Conservation (phyloP, 2,113 vertebrate genomes). For the Probosciger aterrimus region DNA sequence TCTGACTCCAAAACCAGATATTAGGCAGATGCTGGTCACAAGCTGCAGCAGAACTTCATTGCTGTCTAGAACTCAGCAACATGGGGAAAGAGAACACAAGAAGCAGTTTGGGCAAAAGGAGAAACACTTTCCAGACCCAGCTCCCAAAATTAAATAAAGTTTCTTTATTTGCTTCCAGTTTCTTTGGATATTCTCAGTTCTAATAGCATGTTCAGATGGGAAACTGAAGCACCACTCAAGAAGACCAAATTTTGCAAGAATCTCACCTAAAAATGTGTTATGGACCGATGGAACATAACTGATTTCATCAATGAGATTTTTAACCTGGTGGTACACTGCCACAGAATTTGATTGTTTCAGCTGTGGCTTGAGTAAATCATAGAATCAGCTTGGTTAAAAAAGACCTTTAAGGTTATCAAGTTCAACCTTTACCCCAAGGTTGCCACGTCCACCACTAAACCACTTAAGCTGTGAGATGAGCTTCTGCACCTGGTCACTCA, state of each 20-base stretch:
- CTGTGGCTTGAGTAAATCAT: neutral
- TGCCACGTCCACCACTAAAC: neutral
- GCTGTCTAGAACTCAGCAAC: neutral
- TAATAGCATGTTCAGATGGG: neutral
- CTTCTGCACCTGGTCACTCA: neutral
- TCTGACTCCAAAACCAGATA: neutral
- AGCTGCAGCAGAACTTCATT: neutral
- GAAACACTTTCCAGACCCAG: neutral
- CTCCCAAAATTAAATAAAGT: neutral
- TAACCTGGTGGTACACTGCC: neutral
- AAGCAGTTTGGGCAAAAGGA: neutral
- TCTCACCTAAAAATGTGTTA: neutral
- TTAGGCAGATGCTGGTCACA: neutral
- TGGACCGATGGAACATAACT: too few species aligned
- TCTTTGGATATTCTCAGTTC: neutral
- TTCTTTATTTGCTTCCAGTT: neutral
- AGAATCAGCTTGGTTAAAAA: neutral
- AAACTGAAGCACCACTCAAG: neutral
- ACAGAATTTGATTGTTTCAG: neutral
- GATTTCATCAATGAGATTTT: neutral
- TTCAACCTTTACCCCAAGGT: neutral
- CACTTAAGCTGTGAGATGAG: neutral
- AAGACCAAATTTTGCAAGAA: neutral
- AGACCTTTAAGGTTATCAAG: neutral
- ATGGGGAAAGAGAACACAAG: fast-evolving